phyloP scores from a whole-genome alignment of 1,140 invertebrate genomes.

The Scaptomyza montana region DNA sequence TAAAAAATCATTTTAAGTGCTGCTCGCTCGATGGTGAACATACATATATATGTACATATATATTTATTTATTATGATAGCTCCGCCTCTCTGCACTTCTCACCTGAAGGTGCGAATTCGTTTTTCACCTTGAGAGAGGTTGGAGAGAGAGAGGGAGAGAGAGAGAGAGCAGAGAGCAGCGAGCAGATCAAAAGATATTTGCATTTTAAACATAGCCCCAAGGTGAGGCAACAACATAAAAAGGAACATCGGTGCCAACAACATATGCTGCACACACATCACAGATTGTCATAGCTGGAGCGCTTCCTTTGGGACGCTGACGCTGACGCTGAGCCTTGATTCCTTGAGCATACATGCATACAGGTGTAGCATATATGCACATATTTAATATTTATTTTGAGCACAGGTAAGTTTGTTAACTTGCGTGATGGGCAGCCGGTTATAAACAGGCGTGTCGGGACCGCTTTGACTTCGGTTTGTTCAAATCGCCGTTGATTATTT shows the following conservation, averaged over 20 bases:
- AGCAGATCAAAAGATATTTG: constrained; percentile 78
- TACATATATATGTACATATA: not conserved
- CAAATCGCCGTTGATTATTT: constrained; percentile 43
- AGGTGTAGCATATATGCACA: not conserved
- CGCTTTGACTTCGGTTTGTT: constrained; percentile 54
- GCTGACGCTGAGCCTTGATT: constrained; percentile 7
- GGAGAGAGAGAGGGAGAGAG: no score
- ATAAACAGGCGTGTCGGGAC: constrained; percentile 48
- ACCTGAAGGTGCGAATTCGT: constrained; percentile 72
- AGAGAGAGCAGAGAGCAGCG: constrained; percentile 33
- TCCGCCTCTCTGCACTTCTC: not conserved
- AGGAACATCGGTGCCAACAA: constrained; percentile 15
- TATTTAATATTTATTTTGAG: constrained; percentile 52
- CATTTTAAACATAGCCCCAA: constrained; percentile 51
- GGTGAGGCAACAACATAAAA: constrained; percentile 23
- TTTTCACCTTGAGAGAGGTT: constrained; percentile 23
- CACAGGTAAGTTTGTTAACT: constrained; percentile 31
- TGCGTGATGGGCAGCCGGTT: constrained; percentile 58
- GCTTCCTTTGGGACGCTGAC: constrained; percentile 18
- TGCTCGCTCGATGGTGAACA: no score
- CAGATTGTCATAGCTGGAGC: constrained; percentile 16
- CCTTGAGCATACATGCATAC: constrained; percentile 6
- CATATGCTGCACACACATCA: not conserved
- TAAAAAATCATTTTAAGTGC: constrained; percentile 21
- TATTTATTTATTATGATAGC: not conserved